Conservation (phyloP, 2,113 vertebrate species). For the Pardalotus punctatus region DNA sequence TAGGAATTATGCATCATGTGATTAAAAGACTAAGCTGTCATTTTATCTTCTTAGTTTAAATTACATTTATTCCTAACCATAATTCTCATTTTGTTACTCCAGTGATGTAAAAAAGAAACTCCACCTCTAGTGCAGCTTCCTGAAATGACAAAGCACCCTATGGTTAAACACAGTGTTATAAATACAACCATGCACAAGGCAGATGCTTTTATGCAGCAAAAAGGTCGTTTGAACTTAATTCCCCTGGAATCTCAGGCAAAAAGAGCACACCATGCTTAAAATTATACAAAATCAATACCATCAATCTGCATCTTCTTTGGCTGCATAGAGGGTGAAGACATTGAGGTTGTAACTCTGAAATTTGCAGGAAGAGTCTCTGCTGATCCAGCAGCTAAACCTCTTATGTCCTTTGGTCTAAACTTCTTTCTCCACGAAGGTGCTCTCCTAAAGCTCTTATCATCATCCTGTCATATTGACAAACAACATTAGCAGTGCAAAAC, state of each 20-base stretch:
- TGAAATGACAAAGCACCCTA: not conserved
- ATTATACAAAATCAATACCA: constrained; percentile 72
- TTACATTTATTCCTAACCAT: not conserved
- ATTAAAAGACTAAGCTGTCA: not conserved
- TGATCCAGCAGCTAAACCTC: constrained; percentile 84
- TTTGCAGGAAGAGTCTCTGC: constrained; percentile 94
- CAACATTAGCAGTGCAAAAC: not conserved
- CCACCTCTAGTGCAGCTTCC: not conserved
- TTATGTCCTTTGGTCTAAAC: constrained; percentile 94
- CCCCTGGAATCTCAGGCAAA: not conserved
- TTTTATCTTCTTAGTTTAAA: not conserved
- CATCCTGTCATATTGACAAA: constrained; percentile 78
- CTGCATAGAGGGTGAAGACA: constrained; percentile 88
- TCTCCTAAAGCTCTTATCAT: constrained; percentile 94
- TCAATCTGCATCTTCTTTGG: constrained; percentile 96
- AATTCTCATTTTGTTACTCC: not conserved
- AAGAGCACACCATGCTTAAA: not conserved
- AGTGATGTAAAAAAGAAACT: not conserved
- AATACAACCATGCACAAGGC: constrained; percentile 52
- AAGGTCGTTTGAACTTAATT: not conserved
- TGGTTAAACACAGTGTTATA: constrained; percentile 38
- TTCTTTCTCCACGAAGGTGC: constrained; percentile 98
- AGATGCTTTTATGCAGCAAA: constrained; percentile 34
- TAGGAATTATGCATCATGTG: not conserved
- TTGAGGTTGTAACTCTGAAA: constrained; percentile 87